Conservation (phyloP, 2,888 invertebrate genomes). For the Eupithecia abbreviata region DNA sequence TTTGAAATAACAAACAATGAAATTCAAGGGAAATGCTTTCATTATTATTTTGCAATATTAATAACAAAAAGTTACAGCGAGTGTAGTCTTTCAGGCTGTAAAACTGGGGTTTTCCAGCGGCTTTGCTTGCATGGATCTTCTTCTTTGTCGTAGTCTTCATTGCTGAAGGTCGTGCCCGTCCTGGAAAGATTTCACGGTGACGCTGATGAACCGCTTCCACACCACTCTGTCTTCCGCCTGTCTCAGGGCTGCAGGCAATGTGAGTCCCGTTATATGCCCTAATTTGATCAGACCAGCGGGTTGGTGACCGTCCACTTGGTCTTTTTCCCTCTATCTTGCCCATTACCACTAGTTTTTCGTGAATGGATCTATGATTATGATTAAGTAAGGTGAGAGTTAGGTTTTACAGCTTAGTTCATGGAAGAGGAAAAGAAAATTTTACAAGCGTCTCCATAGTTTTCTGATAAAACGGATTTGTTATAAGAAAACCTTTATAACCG, state of each 20-base stretch:
- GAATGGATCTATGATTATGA: not conserved
- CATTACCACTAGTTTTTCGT: no score
- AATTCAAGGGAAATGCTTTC: slow-evolving; percentile 18
- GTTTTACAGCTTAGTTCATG: not conserved
- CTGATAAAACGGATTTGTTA: not conserved
- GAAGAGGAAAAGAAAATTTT: not conserved
- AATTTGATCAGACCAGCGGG: no score
- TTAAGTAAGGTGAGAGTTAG: not conserved
- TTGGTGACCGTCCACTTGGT: no score
- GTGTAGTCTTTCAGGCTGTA: not conserved
- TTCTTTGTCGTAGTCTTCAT: no score
- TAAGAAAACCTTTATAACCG: not conserved
- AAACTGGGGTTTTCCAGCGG: not conserved
- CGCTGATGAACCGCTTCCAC: no score
- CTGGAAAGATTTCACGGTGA: no score
- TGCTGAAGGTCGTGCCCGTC: no score
- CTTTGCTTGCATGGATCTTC: not conserved
- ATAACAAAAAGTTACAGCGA: not conserved
- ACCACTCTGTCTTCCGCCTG: no score
- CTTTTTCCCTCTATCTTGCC: no score
- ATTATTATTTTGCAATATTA: not conserved
- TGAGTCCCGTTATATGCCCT: no score
- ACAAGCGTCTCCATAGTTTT: not conserved
- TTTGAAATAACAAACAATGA: slow-evolving; percentile 16
- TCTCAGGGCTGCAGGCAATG: no score